Conservation (phyloP, 2,888 invertebrate genomes). For the Dorcus hopei region DNA sequence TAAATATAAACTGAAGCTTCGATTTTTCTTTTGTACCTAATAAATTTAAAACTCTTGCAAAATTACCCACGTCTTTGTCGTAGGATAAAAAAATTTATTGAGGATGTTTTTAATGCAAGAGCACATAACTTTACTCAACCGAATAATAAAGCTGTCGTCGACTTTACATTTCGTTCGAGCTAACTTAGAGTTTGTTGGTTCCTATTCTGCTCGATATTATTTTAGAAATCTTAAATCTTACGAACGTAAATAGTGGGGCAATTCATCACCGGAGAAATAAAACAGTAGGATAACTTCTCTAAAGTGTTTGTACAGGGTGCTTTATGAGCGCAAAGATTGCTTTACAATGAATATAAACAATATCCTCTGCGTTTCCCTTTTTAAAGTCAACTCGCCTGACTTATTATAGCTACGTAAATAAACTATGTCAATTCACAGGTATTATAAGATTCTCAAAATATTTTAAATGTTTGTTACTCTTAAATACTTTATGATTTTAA, state of each 20-base stretch:
- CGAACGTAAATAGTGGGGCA: conserved; percentile 20
- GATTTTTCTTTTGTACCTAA: too few species aligned
- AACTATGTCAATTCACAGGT: conserved; percentile 18
- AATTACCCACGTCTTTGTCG: too few species aligned
- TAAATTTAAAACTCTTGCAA: too few species aligned
- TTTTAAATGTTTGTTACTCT: too few species aligned
- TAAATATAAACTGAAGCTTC: too few species aligned
- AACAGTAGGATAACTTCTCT: conserved; percentile 17
- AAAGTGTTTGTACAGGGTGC: conserved; percentile 17
- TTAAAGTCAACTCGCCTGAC: conserved; percentile 15
- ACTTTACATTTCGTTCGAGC: conserved; percentile 3
- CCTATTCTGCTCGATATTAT: conserved; percentile 8
- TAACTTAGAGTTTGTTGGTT: conserved; percentile 2
- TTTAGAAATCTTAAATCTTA: conserved; percentile 20
- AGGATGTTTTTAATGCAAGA: conserved; percentile 3
- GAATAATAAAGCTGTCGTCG: conserved; percentile 13
- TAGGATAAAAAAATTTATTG: too few species aligned
- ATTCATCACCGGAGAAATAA: conserved; percentile 24
- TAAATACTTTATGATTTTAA: too few species aligned
- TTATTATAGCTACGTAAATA: conserved; percentile 16
- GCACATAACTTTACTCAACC: conserved; percentile 17
- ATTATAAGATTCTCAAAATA: conserved; percentile 5
- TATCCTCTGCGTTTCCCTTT: conserved; percentile 4
- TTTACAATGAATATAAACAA: conserved; percentile 17
- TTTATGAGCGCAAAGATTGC: conserved; percentile 19